Evolutionary conservation across 2,113 vertebrate species (phyloP), one percentile per base, ranked within the genome.

Genomic region (Lonchura striata): DNA sequence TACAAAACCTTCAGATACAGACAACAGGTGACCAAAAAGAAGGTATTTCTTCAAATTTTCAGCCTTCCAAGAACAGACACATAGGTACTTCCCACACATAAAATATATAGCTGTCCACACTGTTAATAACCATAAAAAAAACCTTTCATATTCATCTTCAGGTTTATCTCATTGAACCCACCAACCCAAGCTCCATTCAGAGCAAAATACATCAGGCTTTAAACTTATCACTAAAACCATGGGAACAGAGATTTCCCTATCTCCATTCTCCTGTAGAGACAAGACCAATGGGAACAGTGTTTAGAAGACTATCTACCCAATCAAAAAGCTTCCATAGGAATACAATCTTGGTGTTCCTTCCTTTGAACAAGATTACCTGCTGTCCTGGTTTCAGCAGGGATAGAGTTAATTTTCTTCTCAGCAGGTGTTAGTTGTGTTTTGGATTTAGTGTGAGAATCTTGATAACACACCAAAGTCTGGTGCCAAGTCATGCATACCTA

Each of bases 381-480:
- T 27, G 35, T 49, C 27, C 27, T 33, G 31, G 15, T 61, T 75
- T 61, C 31, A 44, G 47, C 27, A 33, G 15, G 25, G 31, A 59
- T 20, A 46, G 39, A 79, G 22, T 24, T 39, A 33, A 44, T 52
- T 81, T 68, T 80, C 35, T 81, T 86, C 61, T 61, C 54, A 61
- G 19, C 15, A 81, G 54, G 23, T 63, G 35, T 49, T 50, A 49
- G 31, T 9, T 54, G 52, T 24, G 15, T 24, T 66, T 74, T 42
- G 22, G 21, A 41, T 74, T 60, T 25, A 86, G 35, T 9, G 19
- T 15, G 31, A 69, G 41, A 61, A 44, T 33, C 59, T n/a, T 33
- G 57, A 30, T 21, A 85, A 66, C 52, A 59, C 30, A 54, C 4
- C 0, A 0, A 54, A 15, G 22, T 28, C 37, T 66, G 31, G 25